Evolutionary conservation across 2,797 vertebrate species (phyloP), one percentile per base, ranked within the genome.

Genomic region (Prionace glauca): DNA sequence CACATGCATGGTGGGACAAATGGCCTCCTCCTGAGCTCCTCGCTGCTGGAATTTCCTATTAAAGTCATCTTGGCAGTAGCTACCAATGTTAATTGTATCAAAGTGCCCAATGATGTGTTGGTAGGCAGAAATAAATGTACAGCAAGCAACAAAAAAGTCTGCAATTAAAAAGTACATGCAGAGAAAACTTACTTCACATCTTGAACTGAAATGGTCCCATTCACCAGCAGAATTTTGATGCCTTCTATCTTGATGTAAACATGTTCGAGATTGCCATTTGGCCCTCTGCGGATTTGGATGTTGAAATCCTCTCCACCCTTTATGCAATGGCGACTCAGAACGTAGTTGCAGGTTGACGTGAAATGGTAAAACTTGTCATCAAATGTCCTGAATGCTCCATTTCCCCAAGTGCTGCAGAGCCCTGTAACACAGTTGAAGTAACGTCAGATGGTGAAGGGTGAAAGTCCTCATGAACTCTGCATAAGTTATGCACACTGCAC

Each of bases 241-340:
- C 96, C 97, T 96, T 98, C 98, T n/a, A 98, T 96, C 8, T 96
- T 95, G 95, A 98, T 97, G 95, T 97, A 96, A 0, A 98, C 96
- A 16, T 96, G 96, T 72, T 96, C 96, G 96, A 98, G 96, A 11
- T 97, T 96, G 18, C 96, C 97, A 0, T 95, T 95, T 2, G 95
- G n/a, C 0, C 96, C 97, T 29, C 98, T 97, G 84, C 88, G 96
- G 12, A 96, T 86, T 84, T 97, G 97, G 96, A 98, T 96, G 16
- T 97, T 97, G 96, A 97, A 98, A 10, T 98, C 97, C 60, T 90
- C 87, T 79, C 96, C 97, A 9, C 97, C 97, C 81, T 98, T 97
- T n/a, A 96, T 97, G 96, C 98, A 98, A 69, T 97, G 97, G 24
- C 96, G 96, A 93, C 96, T 97, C 94, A 97, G 97, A 20, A 96